Evolutionary conservation across 2,797 vertebrate species (phyloP), one percentile per base, ranked within the genome.

Genomic region (Emys orbicularis): DNA sequence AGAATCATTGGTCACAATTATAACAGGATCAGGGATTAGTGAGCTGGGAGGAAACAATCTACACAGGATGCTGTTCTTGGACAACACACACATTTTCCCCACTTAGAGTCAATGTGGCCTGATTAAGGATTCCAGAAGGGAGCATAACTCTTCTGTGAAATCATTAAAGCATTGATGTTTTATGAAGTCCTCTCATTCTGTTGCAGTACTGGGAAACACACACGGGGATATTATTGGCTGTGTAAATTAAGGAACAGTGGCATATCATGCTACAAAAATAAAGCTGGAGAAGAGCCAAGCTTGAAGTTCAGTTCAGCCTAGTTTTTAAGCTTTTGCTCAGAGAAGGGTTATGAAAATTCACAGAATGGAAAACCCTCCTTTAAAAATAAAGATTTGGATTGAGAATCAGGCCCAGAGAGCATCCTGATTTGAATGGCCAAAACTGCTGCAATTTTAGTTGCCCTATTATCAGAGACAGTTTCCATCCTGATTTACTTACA

Each of bases 1-100:
- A 90, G 86, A 89, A 88, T 77, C 56, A 87, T 85, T 93, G 88
- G 44, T 47, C 90, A 34, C 89, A 91, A 94, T 65, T 92, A 83
- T 81, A 88, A 87, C 19, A 84, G 80, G 90, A 79, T 84, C 41
- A 29, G n/a, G 52, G 12, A 25, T n/a, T 25, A 47, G 34, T 16
- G 27, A 52, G 21, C 61, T 74, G 68, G 12, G 41, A 79, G 74
- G 57, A 76, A 68, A 49, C 59, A 47, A 8, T 47, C 53, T 50
- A 16, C 84, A 13, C 41, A 80, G 86, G 86, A 10, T 21, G 41
- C 21, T 79, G 54, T 37, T 80, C 34, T 34, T 53, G 34, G 41
- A 37, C 41, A 5, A 1, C 18, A 44, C 72, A 41, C 31, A 9
- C 21, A 25, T 44, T 10, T 50, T n/a, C 72, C 34, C 23, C 34